Evolutionary conservation across 2,797 vertebrate genomes (phyloP), one percentile per base, ranked within the genome.

Genomic region (Cossypha niveicapilla): DNA sequence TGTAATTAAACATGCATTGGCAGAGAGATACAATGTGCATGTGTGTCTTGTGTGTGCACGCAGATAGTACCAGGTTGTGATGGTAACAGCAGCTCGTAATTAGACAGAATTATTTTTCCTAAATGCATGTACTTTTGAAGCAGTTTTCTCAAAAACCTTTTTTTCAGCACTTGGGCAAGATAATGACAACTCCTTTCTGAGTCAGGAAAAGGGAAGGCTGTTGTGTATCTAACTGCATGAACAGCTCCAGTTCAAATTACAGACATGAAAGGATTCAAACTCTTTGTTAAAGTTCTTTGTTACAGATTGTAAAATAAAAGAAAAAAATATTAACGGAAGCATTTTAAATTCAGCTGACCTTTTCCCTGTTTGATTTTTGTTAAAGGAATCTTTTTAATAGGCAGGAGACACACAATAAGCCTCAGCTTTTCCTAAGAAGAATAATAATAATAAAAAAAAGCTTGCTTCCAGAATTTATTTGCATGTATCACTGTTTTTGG

Each of bases 11-110:
- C 24, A 44, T 3, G 0, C 10, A 7, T 17, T 44, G 11, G 72
- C 5, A 73, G 35, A 61, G 28, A 41, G 17, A 5, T 5, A 42
- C 1, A 35, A 2, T 12, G 2, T 37, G 5, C 18, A 3, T 21
- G 3, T 13, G 22, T 15, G 6, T 17, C 9, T n/a, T 48, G 3
- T 17, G 8, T 14, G n/a, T 4, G 3, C 6, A 14, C 0, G 0
- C 35, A 50, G 22, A 18, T 6, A 63, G 8, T 25, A 45, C 37
- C 34, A 6, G 7, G n/a, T 30, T 72, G 7, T 6, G 18, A 34
- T 27, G 34, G 42, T 53, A 86, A 61, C 19, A 72, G n/a, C 27
- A 92, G n/a, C 9, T 88, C 50, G 25, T 63, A 58, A 91, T 89
- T 88, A 77, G 25, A 73, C 8, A 42, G 6, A 8, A 61, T 65